Percentiles rank a stretch among this genome's conserved stretches.
Conservation (phyloP, 2,888 invertebrate genomes). For the Polia nebulosa region DNA sequence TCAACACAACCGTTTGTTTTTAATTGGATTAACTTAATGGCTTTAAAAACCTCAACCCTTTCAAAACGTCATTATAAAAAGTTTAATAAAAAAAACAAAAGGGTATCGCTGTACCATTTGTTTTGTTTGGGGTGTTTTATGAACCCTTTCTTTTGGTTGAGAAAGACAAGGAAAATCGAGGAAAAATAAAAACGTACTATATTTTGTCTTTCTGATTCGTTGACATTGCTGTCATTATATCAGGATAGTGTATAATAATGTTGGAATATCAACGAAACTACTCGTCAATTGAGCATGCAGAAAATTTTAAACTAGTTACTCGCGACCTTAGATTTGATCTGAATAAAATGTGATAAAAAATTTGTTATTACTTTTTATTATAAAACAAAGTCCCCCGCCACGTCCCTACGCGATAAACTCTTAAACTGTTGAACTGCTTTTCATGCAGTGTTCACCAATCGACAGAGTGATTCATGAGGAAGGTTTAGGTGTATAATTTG, state of each 20-base stretch:
- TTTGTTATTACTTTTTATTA: too few species aligned
- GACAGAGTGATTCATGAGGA: too few species aligned
- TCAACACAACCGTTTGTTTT: constrained; percentile 38
- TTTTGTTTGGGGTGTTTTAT: constrained; percentile 41
- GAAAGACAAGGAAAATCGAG: neutral
- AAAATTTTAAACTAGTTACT: too few species aligned
- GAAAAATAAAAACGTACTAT: neutral
- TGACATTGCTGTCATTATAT: neutral
- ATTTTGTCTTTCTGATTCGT: constrained; percentile 6
- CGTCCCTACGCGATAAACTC: too few species aligned
- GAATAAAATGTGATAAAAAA: too few species aligned
- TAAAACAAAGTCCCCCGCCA: too few species aligned
- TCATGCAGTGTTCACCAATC: too few species aligned
- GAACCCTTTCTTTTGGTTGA: constrained; percentile 21
- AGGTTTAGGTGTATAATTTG: too few species aligned
- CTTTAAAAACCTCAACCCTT: constrained; percentile 32
- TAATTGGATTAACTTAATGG: constrained; percentile 49
- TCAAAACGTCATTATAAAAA: constrained; percentile 44
- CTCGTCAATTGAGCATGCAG: too few species aligned
- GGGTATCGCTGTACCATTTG: constrained; percentile 40
- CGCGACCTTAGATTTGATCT: too few species aligned
- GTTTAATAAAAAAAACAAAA: constrained; percentile 43
- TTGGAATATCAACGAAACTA: too few species aligned
- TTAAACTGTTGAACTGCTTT: too few species aligned
- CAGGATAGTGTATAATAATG: neutral